Conservation (phyloP, 2,888 invertebrate species). For the Spicauda simplicius region DNA sequence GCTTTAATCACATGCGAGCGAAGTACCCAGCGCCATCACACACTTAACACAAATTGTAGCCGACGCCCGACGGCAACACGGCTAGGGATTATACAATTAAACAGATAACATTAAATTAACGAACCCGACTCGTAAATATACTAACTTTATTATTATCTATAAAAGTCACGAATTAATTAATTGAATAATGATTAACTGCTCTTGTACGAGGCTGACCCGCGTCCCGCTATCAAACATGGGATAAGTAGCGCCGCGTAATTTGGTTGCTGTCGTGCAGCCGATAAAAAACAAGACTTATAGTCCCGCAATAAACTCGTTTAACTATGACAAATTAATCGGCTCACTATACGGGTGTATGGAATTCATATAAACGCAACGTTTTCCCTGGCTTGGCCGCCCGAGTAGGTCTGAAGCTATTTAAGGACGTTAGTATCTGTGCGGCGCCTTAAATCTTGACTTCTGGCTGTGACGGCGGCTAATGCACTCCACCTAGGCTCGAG, state of each 20-base stretch:
- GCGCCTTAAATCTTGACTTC: conserved; percentile 64
- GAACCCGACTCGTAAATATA: conserved; percentile 73
- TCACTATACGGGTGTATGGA: conserved; percentile 42
- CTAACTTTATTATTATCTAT: conserved; percentile 79
- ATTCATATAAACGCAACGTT: neutral
- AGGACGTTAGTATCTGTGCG: conserved; percentile 35
- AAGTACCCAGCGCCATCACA: conserved; percentile 12
- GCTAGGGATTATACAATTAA: conserved; percentile 71
- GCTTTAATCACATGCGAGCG: neutral
- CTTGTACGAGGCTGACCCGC: conserved; percentile 57
- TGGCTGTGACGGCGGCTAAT: conserved; percentile 71
- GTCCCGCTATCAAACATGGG: conserved; percentile 33
- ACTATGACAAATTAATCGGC: conserved; percentile 46
- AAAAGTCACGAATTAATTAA: conserved; percentile 83
- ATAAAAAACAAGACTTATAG: conserved; percentile 51
- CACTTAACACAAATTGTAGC: conserved; percentile 8
- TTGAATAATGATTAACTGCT: conserved; percentile 79
- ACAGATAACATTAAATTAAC: conserved; percentile 80
- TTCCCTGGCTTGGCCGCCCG: neutral
- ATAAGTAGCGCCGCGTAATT: conserved; percentile 51
- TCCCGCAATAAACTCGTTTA: conserved; percentile 50
- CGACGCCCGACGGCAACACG: conserved; percentile 29
- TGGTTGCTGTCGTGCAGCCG: conserved; percentile 61
- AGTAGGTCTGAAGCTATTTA: conserved; percentile 18
- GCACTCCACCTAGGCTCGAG: conserved; percentile 74